Evolutionary conservation across 2,888 invertebrate species (phyloP).

Genomic region (Diarsia brunnea): DNA sequence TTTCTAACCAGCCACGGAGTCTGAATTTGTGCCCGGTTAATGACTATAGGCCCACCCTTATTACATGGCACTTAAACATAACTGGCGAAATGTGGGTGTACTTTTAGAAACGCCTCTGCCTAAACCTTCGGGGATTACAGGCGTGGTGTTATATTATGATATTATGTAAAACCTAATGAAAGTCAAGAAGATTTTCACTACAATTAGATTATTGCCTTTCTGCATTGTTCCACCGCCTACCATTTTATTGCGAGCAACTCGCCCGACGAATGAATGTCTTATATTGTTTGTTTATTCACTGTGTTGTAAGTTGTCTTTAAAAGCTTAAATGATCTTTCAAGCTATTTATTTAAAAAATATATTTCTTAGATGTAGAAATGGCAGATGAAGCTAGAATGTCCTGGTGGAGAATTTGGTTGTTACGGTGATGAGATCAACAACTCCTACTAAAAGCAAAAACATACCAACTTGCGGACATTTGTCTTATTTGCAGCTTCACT

Average conservation of each 20-base stretch:
- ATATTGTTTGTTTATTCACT: background rate
- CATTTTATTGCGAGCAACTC: constrained; percentile 23
- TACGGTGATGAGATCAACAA: too few species aligned
- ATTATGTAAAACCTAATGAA: background rate
- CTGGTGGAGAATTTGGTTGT: background rate
- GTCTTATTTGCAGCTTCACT: constrained; percentile 13
- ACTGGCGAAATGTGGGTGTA: too few species aligned
- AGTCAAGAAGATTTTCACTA: background rate
- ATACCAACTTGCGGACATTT: background rate
- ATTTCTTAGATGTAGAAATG: too few species aligned
- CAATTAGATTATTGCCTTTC: background rate
- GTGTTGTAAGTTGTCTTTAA: background rate
- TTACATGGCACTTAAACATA: too few species aligned
- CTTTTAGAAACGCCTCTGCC: too few species aligned
- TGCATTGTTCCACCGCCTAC: constrained; percentile 8
- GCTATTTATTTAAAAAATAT: background rate
- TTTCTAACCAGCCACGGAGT: too few species aligned
- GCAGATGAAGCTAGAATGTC: background rate
- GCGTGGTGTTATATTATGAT: too few species aligned
- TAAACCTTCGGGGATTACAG: too few species aligned
- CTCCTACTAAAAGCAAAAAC: background rate
- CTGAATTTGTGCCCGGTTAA: too few species aligned
- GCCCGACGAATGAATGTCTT: background rate
- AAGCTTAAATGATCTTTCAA: background rate
- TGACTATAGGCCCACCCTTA: too few species aligned